Conservation (phyloP, 2,888 invertebrate genomes). For the Agrypnus murinus region DNA sequence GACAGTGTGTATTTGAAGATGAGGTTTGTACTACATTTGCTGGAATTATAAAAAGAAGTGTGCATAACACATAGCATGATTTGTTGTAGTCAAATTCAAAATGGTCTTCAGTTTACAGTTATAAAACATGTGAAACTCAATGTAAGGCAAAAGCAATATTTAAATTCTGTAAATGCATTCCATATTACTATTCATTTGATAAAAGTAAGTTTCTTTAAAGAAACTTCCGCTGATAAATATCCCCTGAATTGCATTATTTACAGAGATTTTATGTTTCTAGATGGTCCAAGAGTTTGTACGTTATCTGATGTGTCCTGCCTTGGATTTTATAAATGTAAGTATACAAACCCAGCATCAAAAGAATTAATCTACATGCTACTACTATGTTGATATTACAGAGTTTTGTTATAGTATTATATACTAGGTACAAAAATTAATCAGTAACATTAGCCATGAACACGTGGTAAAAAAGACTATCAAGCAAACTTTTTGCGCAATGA, state of each 20-base stretch:
- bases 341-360: too few species aligned
- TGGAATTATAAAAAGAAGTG: neutral
- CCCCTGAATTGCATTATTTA: too few species aligned
- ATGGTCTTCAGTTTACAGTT: conserved; percentile 31
- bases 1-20: conserved; percentile 73
- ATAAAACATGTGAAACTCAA: conserved; percentile 38
- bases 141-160: conserved; percentile 38
- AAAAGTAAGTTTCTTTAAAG: conserved; percentile 31
- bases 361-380: too few species aligned
- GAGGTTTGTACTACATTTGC: conserved; percentile 61
- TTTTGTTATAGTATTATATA: too few species aligned
- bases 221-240: too few species aligned
- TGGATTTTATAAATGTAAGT: conserved; percentile 53
- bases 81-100: conserved; percentile 20
- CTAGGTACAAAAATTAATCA: too few species aligned
- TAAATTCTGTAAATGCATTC: conserved; percentile 40
- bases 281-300: conserved; percentile 44
- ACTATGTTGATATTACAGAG: too few species aligned
- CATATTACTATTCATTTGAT: conserved; percentile 33
- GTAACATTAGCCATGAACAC: too few species aligned
- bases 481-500: too few species aligned
- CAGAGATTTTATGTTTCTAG: conserved; percentile 19
- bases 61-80: neutral
- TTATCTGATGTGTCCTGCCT: conserved; percentile 56
- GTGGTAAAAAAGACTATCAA: too few species aligned